Evolutionary conservation across 37 sponge, comb jelly and placozoan species (phyloP).

Genomic region (Petrosia ficiformis): DNA sequence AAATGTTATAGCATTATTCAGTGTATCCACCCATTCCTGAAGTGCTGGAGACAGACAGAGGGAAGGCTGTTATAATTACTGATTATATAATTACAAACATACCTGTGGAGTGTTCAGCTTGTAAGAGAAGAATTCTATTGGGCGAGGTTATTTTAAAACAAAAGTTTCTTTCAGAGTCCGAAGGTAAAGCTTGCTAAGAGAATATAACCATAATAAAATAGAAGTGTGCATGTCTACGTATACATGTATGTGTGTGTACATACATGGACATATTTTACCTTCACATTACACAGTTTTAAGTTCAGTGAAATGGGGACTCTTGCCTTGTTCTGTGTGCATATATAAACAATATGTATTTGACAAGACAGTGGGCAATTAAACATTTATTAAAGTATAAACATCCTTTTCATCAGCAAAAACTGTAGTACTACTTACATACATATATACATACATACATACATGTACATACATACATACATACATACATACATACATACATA

Average conservation of each 20-base stretch:
- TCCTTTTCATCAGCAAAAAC: too few species aligned
- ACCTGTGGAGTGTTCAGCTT: constrained; percentile 77
- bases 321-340: constrained; percentile 15
- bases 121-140: constrained; percentile 58
- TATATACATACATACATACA: background rate
- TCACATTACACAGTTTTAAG: constrained; percentile 82
- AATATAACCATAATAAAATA: too few species aligned
- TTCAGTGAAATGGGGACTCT: constrained; percentile 54
- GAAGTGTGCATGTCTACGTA: too few species aligned
- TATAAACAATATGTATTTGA: background rate
- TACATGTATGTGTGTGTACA: too few species aligned
- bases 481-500: too few species aligned
- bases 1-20: constrained; percentile 38
- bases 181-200: constrained; percentile 30
- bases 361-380: too few species aligned
- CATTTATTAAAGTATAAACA: too few species aligned
- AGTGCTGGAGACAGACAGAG: constrained; percentile 9
- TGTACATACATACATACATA: too few species aligned
- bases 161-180: constrained; percentile 80
- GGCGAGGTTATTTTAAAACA: constrained; percentile 84
- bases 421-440: too few species aligned
- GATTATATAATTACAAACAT: background rate
- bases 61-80: background rate
- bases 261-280: too few species aligned
- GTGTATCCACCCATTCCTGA: constrained; percentile 50